These are phyloP conservation scores for Xestia xanthographa DNA, from an alignment of 2,888 invertebrate genomes.

Conservation along the genomic window DNA sequence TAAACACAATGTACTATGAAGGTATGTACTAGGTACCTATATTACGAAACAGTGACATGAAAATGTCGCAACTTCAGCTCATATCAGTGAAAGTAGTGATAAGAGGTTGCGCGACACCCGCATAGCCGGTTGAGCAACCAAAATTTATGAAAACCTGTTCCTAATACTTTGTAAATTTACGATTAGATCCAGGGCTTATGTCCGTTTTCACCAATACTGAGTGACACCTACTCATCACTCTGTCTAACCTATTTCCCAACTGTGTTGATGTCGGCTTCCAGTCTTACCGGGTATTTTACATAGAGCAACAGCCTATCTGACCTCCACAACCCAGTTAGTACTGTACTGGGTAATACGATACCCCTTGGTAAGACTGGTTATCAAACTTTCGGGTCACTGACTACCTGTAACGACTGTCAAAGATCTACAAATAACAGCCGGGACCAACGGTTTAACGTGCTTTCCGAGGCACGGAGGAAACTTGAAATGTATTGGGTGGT, in stretches of 20 bases:
- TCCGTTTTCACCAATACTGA: neutral
- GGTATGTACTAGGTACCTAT: neutral
- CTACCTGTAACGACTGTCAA: neutral
- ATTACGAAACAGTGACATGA: slow-evolving; percentile 39
- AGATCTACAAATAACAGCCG: neutral
- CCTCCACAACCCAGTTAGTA: too few species aligned
- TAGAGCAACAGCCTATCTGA: neutral
- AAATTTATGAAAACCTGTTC: slow-evolving; percentile 45
- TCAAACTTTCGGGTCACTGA: neutral
- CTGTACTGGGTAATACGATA: neutral
- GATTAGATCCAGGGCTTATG: slow-evolving; percentile 16
- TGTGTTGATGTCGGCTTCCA: neutral
- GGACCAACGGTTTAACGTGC: neutral
- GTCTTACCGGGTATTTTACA: neutral
- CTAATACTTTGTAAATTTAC: slow-evolving; percentile 28
- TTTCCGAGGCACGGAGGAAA: neutral
- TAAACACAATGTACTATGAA: neutral
- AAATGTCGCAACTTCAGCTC: slow-evolving; percentile 67
- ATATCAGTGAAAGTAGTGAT: slow-evolving; percentile 75
- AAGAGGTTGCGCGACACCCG: slow-evolving; percentile 60
- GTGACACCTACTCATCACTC: neutral
- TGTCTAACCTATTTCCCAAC: neutral
- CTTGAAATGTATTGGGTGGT: neutral
- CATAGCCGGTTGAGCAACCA: slow-evolving; percentile 54
- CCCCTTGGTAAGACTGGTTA: neutral